Conservation (phyloP, 2,888 invertebrate genomes). For the Brachyopa scutellaris region DNA sequence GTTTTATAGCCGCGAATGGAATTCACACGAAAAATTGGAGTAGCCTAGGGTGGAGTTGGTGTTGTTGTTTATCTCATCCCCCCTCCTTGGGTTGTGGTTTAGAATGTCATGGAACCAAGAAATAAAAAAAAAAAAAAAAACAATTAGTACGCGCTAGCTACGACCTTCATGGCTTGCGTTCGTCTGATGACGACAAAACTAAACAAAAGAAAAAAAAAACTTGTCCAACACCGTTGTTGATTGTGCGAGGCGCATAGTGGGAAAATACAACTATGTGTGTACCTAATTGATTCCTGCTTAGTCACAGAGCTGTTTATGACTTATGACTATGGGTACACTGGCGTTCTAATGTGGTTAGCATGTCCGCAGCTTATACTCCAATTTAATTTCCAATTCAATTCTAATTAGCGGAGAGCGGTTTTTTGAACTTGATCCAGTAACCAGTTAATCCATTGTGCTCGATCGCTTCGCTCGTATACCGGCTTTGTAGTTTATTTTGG, state of each 20-base stretch:
- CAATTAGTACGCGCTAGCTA: slow-evolving; percentile 26
- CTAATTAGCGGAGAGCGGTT: slow-evolving; percentile 47
- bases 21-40: slow-evolving; percentile 22
- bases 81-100: slow-evolving; percentile 31
- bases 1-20: slow-evolving; percentile 47
- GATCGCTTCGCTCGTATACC: not conserved
- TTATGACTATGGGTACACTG: not conserved
- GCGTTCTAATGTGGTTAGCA: slow-evolving; percentile 23
- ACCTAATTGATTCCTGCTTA: slow-evolving; percentile 53
- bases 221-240: not conserved
- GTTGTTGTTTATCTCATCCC: not conserved
- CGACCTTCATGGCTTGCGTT: slow-evolving; percentile 48
- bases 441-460: slow-evolving; percentile 45
- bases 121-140: slow-evolving; percentile 14
- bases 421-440: slow-evolving; percentile 64
- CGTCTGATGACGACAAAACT: slow-evolving; percentile 27
- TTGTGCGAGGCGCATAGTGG: no score
- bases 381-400: slow-evolving; percentile 14
- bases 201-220: not conserved
- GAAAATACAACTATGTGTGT: not conserved
- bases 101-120: slow-evolving; percentile 53
- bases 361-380: slow-evolving; percentile 2
- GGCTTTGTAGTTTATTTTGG: slow-evolving; percentile 14
- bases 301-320: slow-evolving; percentile 22
- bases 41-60: slow-evolving; percentile 43